Base-by-base conservation (phyloP, 2,113 vertebrate species). In the Antechinus stuartii region DNA sequence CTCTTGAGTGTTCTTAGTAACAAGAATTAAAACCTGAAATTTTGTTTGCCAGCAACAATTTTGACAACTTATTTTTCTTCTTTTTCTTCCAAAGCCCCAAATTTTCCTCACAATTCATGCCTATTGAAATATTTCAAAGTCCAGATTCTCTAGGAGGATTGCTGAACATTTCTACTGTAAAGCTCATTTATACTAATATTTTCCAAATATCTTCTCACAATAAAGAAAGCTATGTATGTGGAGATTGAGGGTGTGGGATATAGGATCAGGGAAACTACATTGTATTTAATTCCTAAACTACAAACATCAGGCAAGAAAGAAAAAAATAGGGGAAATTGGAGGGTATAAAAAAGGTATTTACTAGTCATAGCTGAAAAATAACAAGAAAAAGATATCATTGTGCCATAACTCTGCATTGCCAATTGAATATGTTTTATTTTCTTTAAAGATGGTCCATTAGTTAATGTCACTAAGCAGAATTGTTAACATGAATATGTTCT, bases 361-460 rank as follows among this genome's bases (percentile, higher is more conserved):
- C 93, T 97, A 96, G 19, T 89, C 97, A 89, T 68, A 97, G 54
- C 47, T 93, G 0, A 1, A 68, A 25, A 4, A 94, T 52, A 50
- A 2, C 50, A 96, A 92, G 94, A 93, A 35, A 96, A 95, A 95
- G 22, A 95, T 91, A 96, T 35, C 25, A 26, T 22, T 68, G 1
- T 95, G 92, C 94, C 26, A 61, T 25, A 95, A 46, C 53, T 52
- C 2, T 94, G 19, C 46, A 91, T 98, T 76, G 96, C 91, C 91
- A 96, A 93, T 53, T 94, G 91, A 97, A 98, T 96, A 24, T 84
- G n/a, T 22, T 76, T 76, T 76, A 84, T 42, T 84, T 97, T 96
- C 95, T 95, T 98, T 97, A 98, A 98, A 97, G 84, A 91, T 94
- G 68, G 55, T 96, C 27, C 76, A 97, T 96, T 96, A 98, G 35